Evolutionary conservation across 1,140 invertebrate genomes (phyloP).

Genomic region (silkworm (Bombyx mori)): DNA sequence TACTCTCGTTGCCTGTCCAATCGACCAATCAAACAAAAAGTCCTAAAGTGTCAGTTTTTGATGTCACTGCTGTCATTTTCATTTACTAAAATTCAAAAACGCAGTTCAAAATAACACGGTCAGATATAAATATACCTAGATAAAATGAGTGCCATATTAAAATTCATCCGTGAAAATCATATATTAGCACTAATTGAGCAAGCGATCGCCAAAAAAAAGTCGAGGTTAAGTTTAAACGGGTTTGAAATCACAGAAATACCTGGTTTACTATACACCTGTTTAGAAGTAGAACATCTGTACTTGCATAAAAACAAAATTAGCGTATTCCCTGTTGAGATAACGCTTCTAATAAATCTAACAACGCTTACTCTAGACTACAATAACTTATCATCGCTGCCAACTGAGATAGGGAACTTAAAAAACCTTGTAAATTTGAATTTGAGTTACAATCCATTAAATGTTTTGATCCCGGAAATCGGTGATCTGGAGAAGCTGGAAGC

Average conservation of each 20-base stretch:
- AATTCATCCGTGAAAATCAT: constrained; percentile 75
- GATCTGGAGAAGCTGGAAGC: constrained; percentile 82
- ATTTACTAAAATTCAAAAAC: constrained; percentile 41
- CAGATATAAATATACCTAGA: constrained; percentile 38
- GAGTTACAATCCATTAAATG: constrained; percentile 83
- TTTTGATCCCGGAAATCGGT: constrained; percentile 79
- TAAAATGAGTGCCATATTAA: constrained; percentile 73
- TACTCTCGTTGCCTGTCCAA: too few relatives aligned
- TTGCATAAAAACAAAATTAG: constrained; percentile 73
- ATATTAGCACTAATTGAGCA: constrained; percentile 75
- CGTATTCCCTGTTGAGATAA: constrained; percentile 56
- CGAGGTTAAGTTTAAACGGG: constrained; percentile 71
- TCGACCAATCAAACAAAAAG: too few relatives aligned
- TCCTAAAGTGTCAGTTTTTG: not conserved
- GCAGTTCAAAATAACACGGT: constrained; percentile 52
- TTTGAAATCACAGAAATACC: constrained; percentile 73
- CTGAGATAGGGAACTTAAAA: constrained; percentile 73
- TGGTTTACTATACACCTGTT: constrained; percentile 66
- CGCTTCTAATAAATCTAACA: constrained; percentile 52
- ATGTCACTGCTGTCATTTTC: constrained; percentile 1
- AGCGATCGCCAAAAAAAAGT: constrained; percentile 71
- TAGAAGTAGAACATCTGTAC: constrained; percentile 71
- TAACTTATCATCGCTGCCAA: constrained; percentile 77
- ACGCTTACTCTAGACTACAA: constrained; percentile 75
- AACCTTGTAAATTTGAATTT: constrained; percentile 85